A percentile compares a stretch with the other conserved stretches of the same genome.
phyloP scores from a whole-genome alignment of 2,797 vertebrate species.

The Myiotriccus ornatus region DNA sequence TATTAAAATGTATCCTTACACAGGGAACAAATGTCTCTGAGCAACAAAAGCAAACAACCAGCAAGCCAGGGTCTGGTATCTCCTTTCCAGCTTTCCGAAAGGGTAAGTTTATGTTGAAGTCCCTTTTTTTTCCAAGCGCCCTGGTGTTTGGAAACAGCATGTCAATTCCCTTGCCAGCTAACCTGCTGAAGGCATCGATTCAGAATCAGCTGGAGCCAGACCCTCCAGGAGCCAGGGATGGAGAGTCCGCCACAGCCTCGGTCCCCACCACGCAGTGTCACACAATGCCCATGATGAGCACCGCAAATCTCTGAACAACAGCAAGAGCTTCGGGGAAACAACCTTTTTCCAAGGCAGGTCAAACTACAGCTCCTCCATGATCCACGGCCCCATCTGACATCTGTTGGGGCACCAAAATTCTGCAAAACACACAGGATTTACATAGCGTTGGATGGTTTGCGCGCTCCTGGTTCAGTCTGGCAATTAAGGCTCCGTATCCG shows the following conservation, averaged over 20 bases:
- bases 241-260: rapidly evolving
- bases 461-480: not conserved
- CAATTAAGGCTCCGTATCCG: not conserved
- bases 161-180: not conserved
- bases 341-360: not conserved
- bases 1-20: not conserved
- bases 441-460: not conserved
- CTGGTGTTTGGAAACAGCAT: not conserved
- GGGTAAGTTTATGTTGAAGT: not conserved
- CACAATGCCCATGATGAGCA: rapidly evolving
- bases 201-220: not conserved
- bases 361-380: not conserved
- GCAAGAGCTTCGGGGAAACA: not conserved
- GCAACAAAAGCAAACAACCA: constrained; percentile 23
- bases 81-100: not conserved
- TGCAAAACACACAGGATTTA: not conserved
- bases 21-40: not conserved
- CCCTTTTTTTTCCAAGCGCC: not conserved
- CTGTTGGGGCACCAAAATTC: not conserved
- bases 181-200: not conserved
- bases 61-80: not conserved
- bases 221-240: rapidly evolving
- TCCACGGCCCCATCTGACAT: not conserved
- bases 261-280: rapidly evolving
- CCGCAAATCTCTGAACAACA: not conserved